Base-by-base conservation (phyloP, 1,140 invertebrate species). In the Heliconius nattereri region DNA sequence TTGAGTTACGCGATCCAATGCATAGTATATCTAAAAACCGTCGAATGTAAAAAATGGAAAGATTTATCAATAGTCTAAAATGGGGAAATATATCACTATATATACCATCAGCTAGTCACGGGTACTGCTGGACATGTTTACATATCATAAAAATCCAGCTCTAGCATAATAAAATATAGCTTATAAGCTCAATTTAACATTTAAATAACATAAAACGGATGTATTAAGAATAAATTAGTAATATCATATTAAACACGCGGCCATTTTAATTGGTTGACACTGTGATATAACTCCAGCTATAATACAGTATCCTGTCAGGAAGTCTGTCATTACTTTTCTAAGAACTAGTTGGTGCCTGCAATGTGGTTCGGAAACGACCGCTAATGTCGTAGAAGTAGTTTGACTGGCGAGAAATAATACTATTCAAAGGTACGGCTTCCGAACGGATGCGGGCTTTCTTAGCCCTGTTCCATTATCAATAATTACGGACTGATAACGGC, bases 371-470 rank as follows among this genome's bases (percentile, higher is more conserved):
- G 81, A 82, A 82, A 84, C 52, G 78, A 73, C 16, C 45, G 49
- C 60, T 81, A 66, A 66, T 66, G 60, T 26, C 60, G 71, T 71
- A 73, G 78, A 77, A 81, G 72, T 79, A 40, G 82, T 80, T 74
- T 66, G 78, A 82, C 83, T 78, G 73, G 81, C 79, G 78, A 76
- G 83, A 81, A 80, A 77, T 75, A 80, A 75, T 78, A 81, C 82
- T 81, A 84, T 83, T 81, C 83, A 78, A 76, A 79, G 82, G 83
- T 84, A 73, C 76, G 77, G 84, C 85, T 88, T 89, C 88, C 87
- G 85, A 83, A 84, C 87, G 88, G 89, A 90, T 87, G 86, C 86
- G 85, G 86, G 85, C 86, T 89, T 90, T 88, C 86, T 85, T 86
- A 82, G 78, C 80, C 75, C 83, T 81, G 82, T 80, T 84, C 49